A percentile compares a stretch with the other conserved stretches of the same genome.
These are phyloP conservation scores for Herpailurus yagouaroundi DNA, from an alignment of 2,113 vertebrate species.

Conservation along the genomic window DNA sequence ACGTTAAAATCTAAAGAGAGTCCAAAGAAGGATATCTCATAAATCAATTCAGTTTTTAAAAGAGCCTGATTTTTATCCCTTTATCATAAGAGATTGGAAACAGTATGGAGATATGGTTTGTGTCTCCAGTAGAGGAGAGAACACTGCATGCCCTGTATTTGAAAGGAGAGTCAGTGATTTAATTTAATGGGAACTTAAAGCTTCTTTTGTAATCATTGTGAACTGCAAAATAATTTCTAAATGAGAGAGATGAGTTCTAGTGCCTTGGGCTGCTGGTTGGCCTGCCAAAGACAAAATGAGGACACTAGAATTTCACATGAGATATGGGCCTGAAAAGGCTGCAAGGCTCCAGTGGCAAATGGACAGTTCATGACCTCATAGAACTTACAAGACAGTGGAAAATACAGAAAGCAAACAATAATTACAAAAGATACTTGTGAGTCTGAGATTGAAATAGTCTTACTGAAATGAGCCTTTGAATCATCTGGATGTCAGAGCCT, in stretches of 20 bases:
- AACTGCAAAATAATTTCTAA: background rate
- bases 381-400: background rate
- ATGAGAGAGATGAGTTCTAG: background rate
- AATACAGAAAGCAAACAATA: background rate
- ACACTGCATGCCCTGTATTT: background rate
- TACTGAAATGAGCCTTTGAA: background rate
- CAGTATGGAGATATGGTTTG: background rate
- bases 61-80: background rate
- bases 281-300: constrained; percentile 21
- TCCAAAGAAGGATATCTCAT: background rate
- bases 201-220: background rate
- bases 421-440: background rate
- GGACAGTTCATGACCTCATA: background rate
- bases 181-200: background rate
- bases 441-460: background rate
- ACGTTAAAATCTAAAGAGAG: background rate
- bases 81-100: background rate
- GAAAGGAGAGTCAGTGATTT: background rate
- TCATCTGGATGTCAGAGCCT: background rate
- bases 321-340: background rate
- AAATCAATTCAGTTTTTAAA: constrained; percentile 24
- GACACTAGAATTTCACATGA: background rate
- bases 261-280: background rate
- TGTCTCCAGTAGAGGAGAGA: background rate
- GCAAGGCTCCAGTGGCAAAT: background rate